Evolutionary conservation across 2,888 invertebrate genomes (phyloP), one percentile per base, ranked within the genome.

Genomic region (Physocephala rufipes): DNA sequence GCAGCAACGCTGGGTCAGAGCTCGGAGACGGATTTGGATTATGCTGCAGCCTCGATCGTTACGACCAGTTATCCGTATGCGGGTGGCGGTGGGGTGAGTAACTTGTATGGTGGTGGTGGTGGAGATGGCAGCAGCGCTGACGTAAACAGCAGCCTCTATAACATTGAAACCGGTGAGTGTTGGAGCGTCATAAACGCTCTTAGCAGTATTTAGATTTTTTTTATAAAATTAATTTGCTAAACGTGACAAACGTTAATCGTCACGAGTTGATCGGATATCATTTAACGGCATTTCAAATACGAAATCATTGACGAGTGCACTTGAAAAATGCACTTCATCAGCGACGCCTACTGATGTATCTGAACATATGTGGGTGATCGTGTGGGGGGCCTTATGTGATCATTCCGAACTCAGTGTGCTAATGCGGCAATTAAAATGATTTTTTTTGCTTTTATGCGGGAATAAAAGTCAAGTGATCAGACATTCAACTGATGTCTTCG

Each of bases 161-260:
- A 76, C 73, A 78, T 85, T 78, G 86, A 86, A 76, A 84, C 82
- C 77, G 84, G 86, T 85, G 82, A 85, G 86, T 82, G 77, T 67
- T 64, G 66, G 24, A 53, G 7, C 21, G 21, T 21, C 30, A 36
- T n/a, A 19, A 65, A 53, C 16, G 9, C 30, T 9, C 21, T 45
- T 45, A 53, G 19, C 36, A 15, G 55, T 19, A 70, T 16, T 12
- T 55, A 24, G n/a, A n/a, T n/a, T n/a, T n/a, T n/a, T n/a, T n/a
- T n/a, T n/a, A 16, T 5, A 21, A 21, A 58, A 45, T 58, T 45
- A 61, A 21, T 68, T 36, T 61, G 68, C 61, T 63, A 21, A 30
- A 30, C 36, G 43, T 47, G 13, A 58, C 12, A 3, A 26, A 2
- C 30, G 51, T 51, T n/a, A 24, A 43, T 26, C 7, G 47, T 51